Base-by-base conservation (phyloP, 2,888 invertebrate species). In the Lasioglossum villosulum region DNA sequence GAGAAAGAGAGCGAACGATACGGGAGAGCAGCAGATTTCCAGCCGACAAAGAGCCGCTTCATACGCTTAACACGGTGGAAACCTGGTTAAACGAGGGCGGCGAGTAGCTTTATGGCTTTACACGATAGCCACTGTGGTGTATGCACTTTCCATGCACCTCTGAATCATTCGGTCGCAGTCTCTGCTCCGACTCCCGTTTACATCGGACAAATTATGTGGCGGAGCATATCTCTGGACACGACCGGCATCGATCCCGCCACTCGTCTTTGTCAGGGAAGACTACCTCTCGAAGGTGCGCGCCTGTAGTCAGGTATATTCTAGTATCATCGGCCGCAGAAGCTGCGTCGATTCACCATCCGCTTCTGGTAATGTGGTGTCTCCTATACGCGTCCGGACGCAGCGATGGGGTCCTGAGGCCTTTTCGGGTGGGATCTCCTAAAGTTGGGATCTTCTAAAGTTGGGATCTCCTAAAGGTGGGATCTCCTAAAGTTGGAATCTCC, bases 1-100 rank as follows among this genome's bases (percentile, higher is more conserved):
- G 23, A 8, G 34, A 72, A 68, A 27, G 27, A 23, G 71, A 74
- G 73, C 63, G 72, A 59, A 56, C 39, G 39, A 30, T 63, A 30
- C 19, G 30, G 23, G 70, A 34, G 56, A 71, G 71, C 66, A 16
- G 63, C 48, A 66, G 78, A 85, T 89, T 83, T 75, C 52, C 83
- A 78, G 82, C 83, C 89, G 90, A 90, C 90, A 90, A 90, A 90
- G 89, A 82, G 80, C 52, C 75, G 82, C 82, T 85, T 84, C 83
- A 76, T 86, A 83, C 74, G 84, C 85, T 84, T 75, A 79, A 78
- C 84, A 78, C 80, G 80, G 80, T 86, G 88, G 89, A 90, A 88
- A 90, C 79, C 90, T 86, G 90, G 88, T 86, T 85, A 88, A 90
- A 90, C 89, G 88, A 89, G 90, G 88, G 90, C 89, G 90, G 82